Evolutionary conservation across 1,140 invertebrate species (phyloP), one percentile per base, ranked within the genome.

Genomic region (Pseudomyrmex gracilis): DNA sequence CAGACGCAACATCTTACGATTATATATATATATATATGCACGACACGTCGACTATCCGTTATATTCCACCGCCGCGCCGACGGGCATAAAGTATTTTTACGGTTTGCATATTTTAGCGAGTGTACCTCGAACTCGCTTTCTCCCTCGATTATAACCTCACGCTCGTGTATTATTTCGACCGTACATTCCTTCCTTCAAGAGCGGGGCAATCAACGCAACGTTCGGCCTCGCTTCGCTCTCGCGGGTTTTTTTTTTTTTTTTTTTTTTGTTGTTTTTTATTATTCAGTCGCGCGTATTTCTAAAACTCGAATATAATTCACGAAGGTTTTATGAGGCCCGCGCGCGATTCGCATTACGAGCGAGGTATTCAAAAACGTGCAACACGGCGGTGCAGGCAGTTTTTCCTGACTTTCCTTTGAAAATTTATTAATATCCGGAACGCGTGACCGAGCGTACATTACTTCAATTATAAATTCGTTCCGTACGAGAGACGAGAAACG

Each of bases 71-170:
- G n/a, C 51, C 5, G 24, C 57, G 60, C n/a, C 55, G 47, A 34
- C 34, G 34, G 5, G 47, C 49, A 47, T 64, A 63, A 82, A 60
- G 47, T 57, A 63, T 34, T 73, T 63, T 45, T 34, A 51, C 57
- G 45, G 61, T 70, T 47, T 70, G 64, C 57, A 82, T 74, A 74
- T 63, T 82, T 82, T 74, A 80, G 76, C 76, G 34, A 34, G 43
- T 22, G 13, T 43, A 24, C 12, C 55, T 57, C 53, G n/a, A 24
- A 55, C 20, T 45, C 43, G 76, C 20, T 78, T 53, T n/a, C 34
- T 9, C 53, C 58, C 34, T 34, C 34, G 34, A 78, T 78, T 47
- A 47, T 47, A 78, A 58, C n/a, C 43, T 57, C 49, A 17, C 53
- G 34, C 64, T 24, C 51, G 76, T 34, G 34, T 58, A 70, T 78